phyloP scores from a whole-genome alignment of 2,113 vertebrate species.

The Salvelinus alpinus region DNA sequence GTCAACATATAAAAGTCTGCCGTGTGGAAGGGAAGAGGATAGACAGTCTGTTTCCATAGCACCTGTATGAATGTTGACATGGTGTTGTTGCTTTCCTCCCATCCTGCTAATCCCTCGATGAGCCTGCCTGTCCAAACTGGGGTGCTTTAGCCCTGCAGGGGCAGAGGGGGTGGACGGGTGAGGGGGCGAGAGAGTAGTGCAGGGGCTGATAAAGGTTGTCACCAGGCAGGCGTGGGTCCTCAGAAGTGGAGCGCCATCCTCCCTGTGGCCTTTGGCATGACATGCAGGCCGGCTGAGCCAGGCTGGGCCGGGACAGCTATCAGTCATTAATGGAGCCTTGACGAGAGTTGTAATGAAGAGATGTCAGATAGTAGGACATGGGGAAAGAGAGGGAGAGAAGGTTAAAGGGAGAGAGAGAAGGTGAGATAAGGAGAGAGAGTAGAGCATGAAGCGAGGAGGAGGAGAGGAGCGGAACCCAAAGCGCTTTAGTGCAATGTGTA shows the following conservation, averaged over 20 bases:
- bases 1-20: background rate
- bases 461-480: slow-evolving; percentile 26
- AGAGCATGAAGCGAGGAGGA: slow-evolving; percentile 20
- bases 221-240: slow-evolving; percentile 27
- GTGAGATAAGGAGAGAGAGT: slow-evolving; percentile 5
- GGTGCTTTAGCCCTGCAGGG: slow-evolving; percentile 26
- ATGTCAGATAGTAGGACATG: slow-evolving; percentile 26
- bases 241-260: slow-evolving; percentile 21
- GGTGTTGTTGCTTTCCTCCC: slow-evolving; percentile 2
- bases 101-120: slow-evolving; percentile 1
- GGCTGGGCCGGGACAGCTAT: too few relatives aligned
- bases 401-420: too few relatives aligned
- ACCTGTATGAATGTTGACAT: slow-evolving; percentile 41
- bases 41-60: slow-evolving; percentile 20
- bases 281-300: too few relatives aligned
- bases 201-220: too few relatives aligned
- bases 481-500: slow-evolving; percentile 47
- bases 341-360: background rate
- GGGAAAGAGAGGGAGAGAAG: background rate
- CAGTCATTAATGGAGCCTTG: too few relatives aligned
- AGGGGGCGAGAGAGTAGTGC: background rate
- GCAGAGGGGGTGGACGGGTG: slow-evolving; percentile 4
- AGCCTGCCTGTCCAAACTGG: slow-evolving; percentile 44
- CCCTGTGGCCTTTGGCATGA: too few relatives aligned
- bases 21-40: background rate